phyloP scores from a whole-genome alignment of 2,888 invertebrate genomes.

The Ditula angustiorana region DNA sequence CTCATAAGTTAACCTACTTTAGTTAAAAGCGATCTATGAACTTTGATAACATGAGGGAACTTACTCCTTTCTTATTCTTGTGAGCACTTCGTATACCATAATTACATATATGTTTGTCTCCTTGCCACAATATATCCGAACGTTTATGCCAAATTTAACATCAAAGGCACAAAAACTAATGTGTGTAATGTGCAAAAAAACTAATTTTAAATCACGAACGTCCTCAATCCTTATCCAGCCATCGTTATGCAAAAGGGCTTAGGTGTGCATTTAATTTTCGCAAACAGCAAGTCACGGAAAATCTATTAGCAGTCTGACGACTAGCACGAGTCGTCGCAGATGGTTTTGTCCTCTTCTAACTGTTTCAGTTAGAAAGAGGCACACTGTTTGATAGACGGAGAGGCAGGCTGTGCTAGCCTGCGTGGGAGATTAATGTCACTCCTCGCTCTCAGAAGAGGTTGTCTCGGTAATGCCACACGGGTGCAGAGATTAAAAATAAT shows the following conservation, averaged over 20 bases:
- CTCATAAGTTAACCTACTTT: no score
- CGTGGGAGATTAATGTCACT: background rate
- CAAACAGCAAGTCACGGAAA: slow-evolving; percentile 4
- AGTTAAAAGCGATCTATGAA: no score
- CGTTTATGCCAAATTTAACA: no score
- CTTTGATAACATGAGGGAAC: no score
- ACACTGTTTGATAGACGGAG: background rate
- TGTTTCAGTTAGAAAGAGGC: background rate
- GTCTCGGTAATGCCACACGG: background rate
- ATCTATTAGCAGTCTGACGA: slow-evolving; percentile 2
- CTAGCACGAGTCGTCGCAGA: background rate
- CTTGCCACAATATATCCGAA: no score
- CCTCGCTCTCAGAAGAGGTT: background rate
- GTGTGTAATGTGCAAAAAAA: no score
- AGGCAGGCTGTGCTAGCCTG: background rate
- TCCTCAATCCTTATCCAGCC: background rate
- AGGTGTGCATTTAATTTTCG: slow-evolving; percentile 8
- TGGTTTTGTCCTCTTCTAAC: background rate
- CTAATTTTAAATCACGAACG: no score
- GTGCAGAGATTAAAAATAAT: background rate
- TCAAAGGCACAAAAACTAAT: no score
- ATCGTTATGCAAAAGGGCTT: background rate
- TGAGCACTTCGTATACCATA: no score
- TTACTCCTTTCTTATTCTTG: no score
- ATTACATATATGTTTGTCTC: no score